These are phyloP conservation scores for Idris sp. DNA, from an alignment of 1,140 invertebrate species.

Conservation along the genomic window DNA sequence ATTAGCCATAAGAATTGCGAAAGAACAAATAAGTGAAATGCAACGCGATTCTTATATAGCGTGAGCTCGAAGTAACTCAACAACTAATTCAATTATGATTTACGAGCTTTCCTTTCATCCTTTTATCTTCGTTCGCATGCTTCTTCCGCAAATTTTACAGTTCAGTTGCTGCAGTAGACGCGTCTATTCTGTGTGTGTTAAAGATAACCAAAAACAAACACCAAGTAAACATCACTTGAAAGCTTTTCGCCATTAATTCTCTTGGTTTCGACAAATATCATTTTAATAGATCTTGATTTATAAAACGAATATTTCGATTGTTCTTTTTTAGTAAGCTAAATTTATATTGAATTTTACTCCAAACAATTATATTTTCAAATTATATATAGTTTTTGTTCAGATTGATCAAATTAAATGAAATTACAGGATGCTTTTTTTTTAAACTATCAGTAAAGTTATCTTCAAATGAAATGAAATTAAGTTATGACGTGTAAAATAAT, in stretches of 20 bases:
- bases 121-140: slow-evolving; percentile 53
- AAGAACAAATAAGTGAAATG: slow-evolving; percentile 49
- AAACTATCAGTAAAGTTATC: no score
- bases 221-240: slow-evolving; percentile 40
- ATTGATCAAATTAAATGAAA: no score
- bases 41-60: slow-evolving; percentile 34
- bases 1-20: slow-evolving; percentile 32
- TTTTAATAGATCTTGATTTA: slow-evolving; percentile 18
- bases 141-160: slow-evolving; percentile 45
- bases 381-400: no score
- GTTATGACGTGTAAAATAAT: no score
- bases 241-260: slow-evolving; percentile 15
- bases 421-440: no score
- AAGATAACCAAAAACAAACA: slow-evolving; percentile 55
- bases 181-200: slow-evolving; percentile 28
- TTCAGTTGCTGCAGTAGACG: slow-evolving; percentile 28
- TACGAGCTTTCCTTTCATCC: slow-evolving; percentile 58
- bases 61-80: slow-evolving; percentile 55
- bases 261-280: slow-evolving; percentile 9
- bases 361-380: no score
- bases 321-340: no score
- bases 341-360: no score
- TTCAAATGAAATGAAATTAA: no score
- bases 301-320: no score
- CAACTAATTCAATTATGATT: slow-evolving; percentile 62